A percentile compares a stretch with the other conserved stretches of the same genome.
Conservation (phyloP, 2,113 vertebrate genomes). For the Albula glossodonta region DNA sequence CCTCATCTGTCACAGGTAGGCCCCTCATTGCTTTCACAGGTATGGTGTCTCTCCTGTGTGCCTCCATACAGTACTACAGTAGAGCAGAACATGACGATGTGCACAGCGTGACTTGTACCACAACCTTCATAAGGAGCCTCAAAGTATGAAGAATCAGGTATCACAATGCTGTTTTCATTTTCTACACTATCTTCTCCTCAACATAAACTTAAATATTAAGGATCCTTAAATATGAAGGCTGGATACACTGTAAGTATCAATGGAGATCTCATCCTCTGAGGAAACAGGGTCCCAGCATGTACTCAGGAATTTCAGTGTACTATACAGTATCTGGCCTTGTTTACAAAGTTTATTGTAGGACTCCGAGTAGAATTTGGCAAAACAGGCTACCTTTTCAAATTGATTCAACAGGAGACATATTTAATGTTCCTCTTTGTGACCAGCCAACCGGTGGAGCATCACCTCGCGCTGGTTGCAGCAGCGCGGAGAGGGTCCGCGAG, state of each 20-base stretch:
- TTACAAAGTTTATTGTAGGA: background rate
- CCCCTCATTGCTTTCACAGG: background rate
- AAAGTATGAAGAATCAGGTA: background rate
- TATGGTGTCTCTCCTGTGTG: background rate
- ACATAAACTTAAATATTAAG: background rate
- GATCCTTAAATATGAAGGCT: background rate
- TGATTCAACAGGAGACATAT: background rate
- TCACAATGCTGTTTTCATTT: too few species aligned
- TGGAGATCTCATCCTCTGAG: background rate
- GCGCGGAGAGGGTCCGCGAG: background rate
- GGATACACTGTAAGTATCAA: background rate
- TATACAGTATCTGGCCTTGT: background rate
- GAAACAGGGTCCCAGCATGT: background rate
- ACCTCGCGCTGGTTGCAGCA: conserved; percentile 9
- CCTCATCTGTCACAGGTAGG: background rate
- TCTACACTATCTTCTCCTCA: background rate
- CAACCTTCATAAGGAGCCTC: background rate
- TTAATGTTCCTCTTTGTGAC: background rate
- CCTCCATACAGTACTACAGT: background rate
- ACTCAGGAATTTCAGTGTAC: background rate
- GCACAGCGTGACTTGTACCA: background rate
- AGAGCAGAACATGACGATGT: background rate
- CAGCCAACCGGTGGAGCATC: conserved; percentile 6
- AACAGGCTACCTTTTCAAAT: background rate
- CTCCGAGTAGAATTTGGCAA: background rate